Evolutionary conservation across 2,113 vertebrate genomes (phyloP).

Genomic region (Deroptyus accipitrinus): DNA sequence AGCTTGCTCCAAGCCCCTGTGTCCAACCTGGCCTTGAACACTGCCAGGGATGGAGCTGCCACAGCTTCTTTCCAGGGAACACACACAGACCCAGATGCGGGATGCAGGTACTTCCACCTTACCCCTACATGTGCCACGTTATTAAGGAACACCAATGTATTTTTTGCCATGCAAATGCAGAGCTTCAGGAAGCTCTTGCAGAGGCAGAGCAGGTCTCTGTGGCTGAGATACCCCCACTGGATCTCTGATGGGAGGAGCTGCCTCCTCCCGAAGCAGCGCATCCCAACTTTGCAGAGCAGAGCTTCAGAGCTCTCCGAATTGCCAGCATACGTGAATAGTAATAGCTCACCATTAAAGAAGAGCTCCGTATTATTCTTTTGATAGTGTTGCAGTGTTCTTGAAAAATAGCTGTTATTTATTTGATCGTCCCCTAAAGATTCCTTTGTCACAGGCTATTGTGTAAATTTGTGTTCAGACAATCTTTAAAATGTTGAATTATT

Average conservation of each 20-base stretch:
- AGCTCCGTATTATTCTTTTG: conserved; percentile 32
- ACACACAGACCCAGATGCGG: too few species aligned
- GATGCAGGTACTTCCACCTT: rapidly evolving
- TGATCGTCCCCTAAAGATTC: conserved; percentile 63
- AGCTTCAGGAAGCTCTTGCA: background rate
- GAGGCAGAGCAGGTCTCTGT: background rate
- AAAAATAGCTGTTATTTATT: conserved; percentile 71
- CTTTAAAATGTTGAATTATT: conserved; percentile 69
- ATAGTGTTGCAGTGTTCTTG: conserved; percentile 40
- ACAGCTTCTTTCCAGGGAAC: background rate
- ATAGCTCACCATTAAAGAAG: background rate
- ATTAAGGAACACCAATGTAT: background rate
- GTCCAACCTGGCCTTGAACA: background rate
- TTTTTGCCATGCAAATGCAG: background rate
- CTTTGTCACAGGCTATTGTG: conserved; percentile 72
- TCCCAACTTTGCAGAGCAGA: background rate
- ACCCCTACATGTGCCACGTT: rapidly evolving
- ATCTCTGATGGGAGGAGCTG: background rate
- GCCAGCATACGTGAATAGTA: background rate
- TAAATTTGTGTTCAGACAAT: conserved; percentile 68
- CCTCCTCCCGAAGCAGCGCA: background rate
- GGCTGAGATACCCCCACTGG: background rate
- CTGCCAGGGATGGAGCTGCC: background rate
- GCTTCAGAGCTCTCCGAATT: background rate
- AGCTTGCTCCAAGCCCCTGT: background rate